Conservation (phyloP, 2,888 invertebrate genomes). For the Azorinus chamasolen region DNA sequence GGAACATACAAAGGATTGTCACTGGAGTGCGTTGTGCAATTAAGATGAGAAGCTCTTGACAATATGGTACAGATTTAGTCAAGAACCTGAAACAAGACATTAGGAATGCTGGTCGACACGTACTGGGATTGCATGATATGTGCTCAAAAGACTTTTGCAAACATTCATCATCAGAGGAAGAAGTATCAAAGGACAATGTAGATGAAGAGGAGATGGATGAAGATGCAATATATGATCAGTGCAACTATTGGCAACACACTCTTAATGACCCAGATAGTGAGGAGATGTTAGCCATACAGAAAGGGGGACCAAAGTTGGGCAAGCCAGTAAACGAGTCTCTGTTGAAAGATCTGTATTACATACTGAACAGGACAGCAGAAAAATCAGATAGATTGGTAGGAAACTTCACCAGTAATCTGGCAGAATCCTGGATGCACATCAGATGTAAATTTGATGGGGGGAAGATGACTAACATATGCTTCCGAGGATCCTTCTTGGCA, state of each 20-base stretch:
- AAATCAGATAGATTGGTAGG: conserved; percentile 47
- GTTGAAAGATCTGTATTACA: conserved; percentile 25
- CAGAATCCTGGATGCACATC: conserved; percentile 55
- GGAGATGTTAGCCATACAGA: background rate
- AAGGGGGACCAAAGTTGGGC: background rate
- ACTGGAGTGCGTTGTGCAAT: conserved; percentile 55
- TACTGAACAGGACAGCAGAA: conserved; percentile 41
- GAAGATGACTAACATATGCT: conserved; percentile 42
- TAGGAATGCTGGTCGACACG: conserved; percentile 44
- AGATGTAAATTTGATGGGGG: conserved; percentile 59
- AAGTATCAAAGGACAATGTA: background rate
- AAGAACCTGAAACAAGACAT: conserved; percentile 45
- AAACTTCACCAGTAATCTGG: conserved; percentile 53
- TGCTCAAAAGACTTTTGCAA: background rate
- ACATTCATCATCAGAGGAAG: background rate
- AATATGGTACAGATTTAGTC: too few relatives aligned
- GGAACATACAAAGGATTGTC: conserved; percentile 11
- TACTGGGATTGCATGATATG: conserved; percentile 18
- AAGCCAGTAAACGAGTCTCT: conserved; percentile 4
- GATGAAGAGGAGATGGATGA: background rate
- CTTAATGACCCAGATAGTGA: conserved; percentile 1
- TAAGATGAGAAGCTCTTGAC: conserved; percentile 37
- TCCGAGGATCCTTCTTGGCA: too few relatives aligned
- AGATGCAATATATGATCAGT: conserved; percentile 16
- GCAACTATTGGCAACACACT: conserved; percentile 14